phyloP scores from a whole-genome alignment of 2,888 invertebrate genomes.

The Athripsodes cinereus region DNA sequence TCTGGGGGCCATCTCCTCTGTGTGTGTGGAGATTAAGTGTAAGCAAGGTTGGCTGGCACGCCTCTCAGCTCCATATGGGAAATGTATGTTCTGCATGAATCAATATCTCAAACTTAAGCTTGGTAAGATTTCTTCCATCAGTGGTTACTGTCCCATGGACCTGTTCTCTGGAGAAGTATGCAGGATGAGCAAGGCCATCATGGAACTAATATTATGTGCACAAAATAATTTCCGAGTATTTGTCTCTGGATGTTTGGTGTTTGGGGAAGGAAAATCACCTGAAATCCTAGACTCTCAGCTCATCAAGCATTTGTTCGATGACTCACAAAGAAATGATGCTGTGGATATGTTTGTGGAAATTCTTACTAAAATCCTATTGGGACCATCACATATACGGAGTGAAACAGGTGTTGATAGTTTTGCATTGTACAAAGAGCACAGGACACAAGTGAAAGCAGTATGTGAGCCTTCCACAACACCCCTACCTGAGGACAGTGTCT shows the following conservation, averaged over 20 bases:
- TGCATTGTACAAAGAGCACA: not conserved
- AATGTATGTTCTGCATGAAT: slow-evolving; percentile 54
- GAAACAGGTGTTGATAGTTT: not conserved
- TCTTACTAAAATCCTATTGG: slow-evolving; percentile 11
- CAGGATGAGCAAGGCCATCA: slow-evolving; percentile 51
- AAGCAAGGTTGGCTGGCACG: slow-evolving; percentile 57
- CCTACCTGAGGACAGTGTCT: slow-evolving; percentile 19
- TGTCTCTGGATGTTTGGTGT: slow-evolving; percentile 38
- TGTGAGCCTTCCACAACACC: not conserved
- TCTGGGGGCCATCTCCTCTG: slow-evolving; percentile 33
- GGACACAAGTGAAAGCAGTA: too few species aligned
- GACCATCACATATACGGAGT: not conserved
- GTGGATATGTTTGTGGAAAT: slow-evolving; percentile 15
- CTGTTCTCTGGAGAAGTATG: slow-evolving; percentile 57
- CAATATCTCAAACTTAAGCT: slow-evolving; percentile 50
- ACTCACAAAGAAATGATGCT: not conserved
- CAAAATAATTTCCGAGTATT: slow-evolving; percentile 62
- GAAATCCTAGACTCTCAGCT: slow-evolving; percentile 28
- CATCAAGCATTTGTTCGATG: slow-evolving; percentile 28
- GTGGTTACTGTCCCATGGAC: slow-evolving; percentile 65
- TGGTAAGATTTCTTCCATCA: slow-evolving; percentile 45
- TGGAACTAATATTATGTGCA: slow-evolving; percentile 48
- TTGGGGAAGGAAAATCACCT: slow-evolving; percentile 34
- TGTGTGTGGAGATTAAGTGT: slow-evolving; percentile 60
- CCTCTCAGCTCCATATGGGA: slow-evolving; percentile 35